A percentile compares a stretch with the other conserved stretches of the same genome.
These are phyloP conservation scores for Bombus confusus DNA, from an alignment of 1,140 invertebrate genomes.

Conservation along the genomic window DNA sequence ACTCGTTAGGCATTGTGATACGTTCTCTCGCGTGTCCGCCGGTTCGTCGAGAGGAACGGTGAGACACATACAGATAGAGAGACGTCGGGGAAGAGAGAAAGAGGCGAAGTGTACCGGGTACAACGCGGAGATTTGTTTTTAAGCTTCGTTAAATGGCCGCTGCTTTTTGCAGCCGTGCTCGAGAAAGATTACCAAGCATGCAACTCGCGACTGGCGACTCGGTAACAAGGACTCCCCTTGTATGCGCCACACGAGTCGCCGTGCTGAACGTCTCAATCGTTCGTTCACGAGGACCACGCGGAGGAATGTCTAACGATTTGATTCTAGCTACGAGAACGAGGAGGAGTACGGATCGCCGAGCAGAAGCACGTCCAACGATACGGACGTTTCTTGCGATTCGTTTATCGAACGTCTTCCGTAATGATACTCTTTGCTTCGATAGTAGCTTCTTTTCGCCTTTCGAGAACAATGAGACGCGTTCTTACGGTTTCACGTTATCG, in stretches of 20 bases:
- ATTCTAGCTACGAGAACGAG: constrained; percentile 32
- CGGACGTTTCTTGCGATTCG: constrained; percentile 8
- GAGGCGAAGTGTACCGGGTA: background rate
- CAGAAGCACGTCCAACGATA: constrained; percentile 17
- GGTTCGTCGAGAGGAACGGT: constrained; percentile 7
- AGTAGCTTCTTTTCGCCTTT: background rate
- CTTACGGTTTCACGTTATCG: background rate
- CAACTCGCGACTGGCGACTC: constrained; percentile 55
- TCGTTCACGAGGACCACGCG: constrained; percentile 58
- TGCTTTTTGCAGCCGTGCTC: constrained; percentile 50
- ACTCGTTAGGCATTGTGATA: constrained; percentile 46
- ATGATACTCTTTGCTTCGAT: constrained; percentile 12
- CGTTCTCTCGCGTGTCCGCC: constrained; percentile 31
- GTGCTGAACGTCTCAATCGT: constrained; percentile 64
- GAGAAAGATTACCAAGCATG: constrained; percentile 55
- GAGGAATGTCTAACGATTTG: constrained; percentile 43
- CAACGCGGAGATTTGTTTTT: constrained; percentile 46
- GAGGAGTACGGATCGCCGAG: background rate
- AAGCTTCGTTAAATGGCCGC: constrained; percentile 53
- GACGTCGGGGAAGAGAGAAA: no score
- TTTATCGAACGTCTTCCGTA: constrained; percentile 23
- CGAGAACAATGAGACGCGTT: constrained; percentile 5
- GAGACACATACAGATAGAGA: background rate
- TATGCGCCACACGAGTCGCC: constrained; percentile 56
- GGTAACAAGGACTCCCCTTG: constrained; percentile 65